Conservation (phyloP, 1,140 invertebrate genomes). For the Cyclina sinensis region DNA sequence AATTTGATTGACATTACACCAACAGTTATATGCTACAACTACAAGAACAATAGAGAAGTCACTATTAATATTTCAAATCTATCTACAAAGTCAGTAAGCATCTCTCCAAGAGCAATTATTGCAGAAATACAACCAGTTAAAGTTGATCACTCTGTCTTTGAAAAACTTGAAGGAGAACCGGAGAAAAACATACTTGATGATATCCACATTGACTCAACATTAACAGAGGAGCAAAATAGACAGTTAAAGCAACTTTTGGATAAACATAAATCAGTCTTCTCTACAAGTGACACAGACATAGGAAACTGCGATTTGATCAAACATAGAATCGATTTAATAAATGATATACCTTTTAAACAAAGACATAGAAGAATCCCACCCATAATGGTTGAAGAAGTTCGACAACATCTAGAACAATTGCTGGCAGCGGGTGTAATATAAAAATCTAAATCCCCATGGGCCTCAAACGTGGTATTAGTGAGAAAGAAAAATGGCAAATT, state of each 20-base stretch:
- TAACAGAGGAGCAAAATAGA: slow-evolving; percentile 21
- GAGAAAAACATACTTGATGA: background rate
- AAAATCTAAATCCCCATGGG: slow-evolving; percentile 27
- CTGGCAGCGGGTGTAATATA: background rate
- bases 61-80: no score
- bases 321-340: slow-evolving; percentile 4
- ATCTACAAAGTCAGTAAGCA: slow-evolving; percentile 7
- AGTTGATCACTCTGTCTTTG: background rate
- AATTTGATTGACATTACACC: slow-evolving; percentile 42
- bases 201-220: background rate
- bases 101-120: slow-evolving; percentile 19
- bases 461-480: background rate
- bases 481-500: slow-evolving; percentile 38
- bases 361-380: background rate
- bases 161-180: background rate
- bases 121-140: slow-evolving; percentile 54
- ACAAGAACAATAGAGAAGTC: slow-evolving; percentile 5
- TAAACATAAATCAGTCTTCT: background rate
- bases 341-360: slow-evolving; percentile 14
- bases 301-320: background rate
- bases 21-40: background rate
- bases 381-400: background rate
- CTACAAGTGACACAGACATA: background rate
- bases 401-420: slow-evolving; percentile 18
- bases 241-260: background rate